Conservation (phyloP, 2,797 vertebrate species). For the Taenioides sp. region DNA sequence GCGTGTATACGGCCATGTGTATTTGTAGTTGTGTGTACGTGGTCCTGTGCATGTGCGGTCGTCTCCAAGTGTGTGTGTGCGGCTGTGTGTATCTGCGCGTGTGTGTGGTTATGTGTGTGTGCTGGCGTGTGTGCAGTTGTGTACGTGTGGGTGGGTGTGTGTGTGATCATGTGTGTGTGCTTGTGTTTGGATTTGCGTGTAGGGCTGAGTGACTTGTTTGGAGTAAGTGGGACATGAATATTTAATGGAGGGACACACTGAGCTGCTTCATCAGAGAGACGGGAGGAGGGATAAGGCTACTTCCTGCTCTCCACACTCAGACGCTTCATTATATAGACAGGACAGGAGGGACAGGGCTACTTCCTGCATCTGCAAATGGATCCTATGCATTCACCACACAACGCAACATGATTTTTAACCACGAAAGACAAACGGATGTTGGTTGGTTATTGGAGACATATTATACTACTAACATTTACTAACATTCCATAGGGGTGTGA, state of each 20-base stretch:
- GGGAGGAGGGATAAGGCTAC: slow-evolving; percentile 51
- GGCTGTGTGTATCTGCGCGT: no score
- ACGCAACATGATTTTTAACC: slow-evolving; percentile 8
- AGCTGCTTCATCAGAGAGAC: slow-evolving; percentile 70
- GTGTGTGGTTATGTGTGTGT: no score
- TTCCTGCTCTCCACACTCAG: slow-evolving; percentile 67
- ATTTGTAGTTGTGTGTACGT: no score
- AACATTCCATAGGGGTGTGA: no score
- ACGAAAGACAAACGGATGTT: neutral
- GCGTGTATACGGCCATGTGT: no score
- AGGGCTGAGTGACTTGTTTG: slow-evolving; percentile 39
- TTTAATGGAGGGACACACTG: slow-evolving; percentile 76
- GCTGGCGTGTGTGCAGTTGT: no score
- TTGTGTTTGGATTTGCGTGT: neutral
- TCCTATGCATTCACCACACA: slow-evolving; percentile 58
- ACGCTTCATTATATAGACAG: neutral
- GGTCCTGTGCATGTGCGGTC: no score
- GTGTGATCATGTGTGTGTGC: neutral
- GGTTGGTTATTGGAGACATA: no score
- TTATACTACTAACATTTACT: no score
- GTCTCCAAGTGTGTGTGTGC: no score
- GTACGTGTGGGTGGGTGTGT: no score
- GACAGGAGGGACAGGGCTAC: slow-evolving; percentile 51
- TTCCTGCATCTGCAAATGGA: slow-evolving; percentile 70
- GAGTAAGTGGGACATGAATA: slow-evolving; percentile 79